Conservation (phyloP, 2,888 invertebrate genomes). For the Zootermopsis nevadensis region DNA sequence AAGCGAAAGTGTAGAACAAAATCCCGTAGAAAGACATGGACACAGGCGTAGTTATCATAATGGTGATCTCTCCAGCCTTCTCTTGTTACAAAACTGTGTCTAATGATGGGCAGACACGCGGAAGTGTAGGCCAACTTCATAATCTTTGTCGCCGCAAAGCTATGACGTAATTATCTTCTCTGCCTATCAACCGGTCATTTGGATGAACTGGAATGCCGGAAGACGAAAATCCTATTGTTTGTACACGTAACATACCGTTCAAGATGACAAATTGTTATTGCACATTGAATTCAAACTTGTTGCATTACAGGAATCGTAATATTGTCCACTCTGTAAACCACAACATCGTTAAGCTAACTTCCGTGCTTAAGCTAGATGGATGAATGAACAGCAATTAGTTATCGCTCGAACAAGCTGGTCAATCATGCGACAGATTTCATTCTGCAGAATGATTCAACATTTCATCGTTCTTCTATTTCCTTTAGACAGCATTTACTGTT, state of each 20-base stretch:
- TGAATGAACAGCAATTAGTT: neutral
- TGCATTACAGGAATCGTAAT: neutral
- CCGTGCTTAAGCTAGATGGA: neutral
- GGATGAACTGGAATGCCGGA: neutral
- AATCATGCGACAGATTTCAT: neutral
- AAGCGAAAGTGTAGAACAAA: neutral
- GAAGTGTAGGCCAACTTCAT: neutral
- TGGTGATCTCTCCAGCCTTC: neutral
- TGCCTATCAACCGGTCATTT: neutral
- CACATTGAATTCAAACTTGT: neutral
- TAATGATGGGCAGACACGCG: neutral
- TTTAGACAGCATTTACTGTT: too few relatives aligned
- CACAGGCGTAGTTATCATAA: too few relatives aligned
- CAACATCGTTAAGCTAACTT: neutral
- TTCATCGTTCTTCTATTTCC: too few relatives aligned
- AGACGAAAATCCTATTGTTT: neutral
- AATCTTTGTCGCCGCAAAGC: too few relatives aligned
- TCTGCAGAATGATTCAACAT: too few relatives aligned
- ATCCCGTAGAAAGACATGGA: neutral
- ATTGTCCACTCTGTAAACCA: neutral
- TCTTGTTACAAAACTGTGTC: neutral
- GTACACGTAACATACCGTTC: neutral
- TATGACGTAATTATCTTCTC: neutral
- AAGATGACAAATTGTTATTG: neutral
- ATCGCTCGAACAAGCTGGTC: neutral